Conservation (phyloP, 2,113 vertebrate species). For the Mobula hypostoma region DNA sequence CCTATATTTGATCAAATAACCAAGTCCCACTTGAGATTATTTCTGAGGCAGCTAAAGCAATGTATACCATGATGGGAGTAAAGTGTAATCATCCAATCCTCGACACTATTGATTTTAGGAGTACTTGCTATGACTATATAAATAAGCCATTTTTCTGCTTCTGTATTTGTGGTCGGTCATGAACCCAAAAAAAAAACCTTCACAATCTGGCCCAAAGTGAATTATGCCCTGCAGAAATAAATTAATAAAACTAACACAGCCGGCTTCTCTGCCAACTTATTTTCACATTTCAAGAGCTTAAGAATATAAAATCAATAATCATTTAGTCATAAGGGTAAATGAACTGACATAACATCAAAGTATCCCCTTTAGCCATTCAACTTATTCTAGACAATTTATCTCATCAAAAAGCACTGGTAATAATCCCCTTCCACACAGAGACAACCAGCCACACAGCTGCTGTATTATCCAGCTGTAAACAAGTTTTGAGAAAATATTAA, state of each 20-base stretch:
- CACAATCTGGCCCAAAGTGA: constrained; percentile 66
- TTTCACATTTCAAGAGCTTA: constrained; percentile 78
- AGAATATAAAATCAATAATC: constrained; percentile 93
- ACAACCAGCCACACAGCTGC: constrained; percentile 66
- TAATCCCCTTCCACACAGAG: constrained; percentile 70
- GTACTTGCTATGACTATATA: constrained; percentile 78
- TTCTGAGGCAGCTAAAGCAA: constrained; percentile 58
- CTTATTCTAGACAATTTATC: constrained; percentile 76
- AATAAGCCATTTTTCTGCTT: constrained; percentile 76
- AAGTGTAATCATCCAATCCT: constrained; percentile 76
- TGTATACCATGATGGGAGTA: constrained; percentile 70
- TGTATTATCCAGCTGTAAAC: constrained; percentile 77
- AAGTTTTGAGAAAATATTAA: constrained; percentile 81
- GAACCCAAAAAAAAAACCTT: constrained; percentile 66
- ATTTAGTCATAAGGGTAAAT: constrained; percentile 91
- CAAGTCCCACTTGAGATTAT: constrained; percentile 59
- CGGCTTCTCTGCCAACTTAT: constrained; percentile 68
- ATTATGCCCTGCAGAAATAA: constrained; percentile 81
- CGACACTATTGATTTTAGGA: constrained; percentile 78
- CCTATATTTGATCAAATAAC: constrained; percentile 57
- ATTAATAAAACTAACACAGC: constrained; percentile 78
- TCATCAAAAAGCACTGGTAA: constrained; percentile 74
- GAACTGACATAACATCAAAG: constrained; percentile 82
- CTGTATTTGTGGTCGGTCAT: constrained; percentile 71
- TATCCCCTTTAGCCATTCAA: constrained; percentile 78